Conservation (phyloP, 2,113 vertebrate genomes). For the Anhinga rufa region DNA sequence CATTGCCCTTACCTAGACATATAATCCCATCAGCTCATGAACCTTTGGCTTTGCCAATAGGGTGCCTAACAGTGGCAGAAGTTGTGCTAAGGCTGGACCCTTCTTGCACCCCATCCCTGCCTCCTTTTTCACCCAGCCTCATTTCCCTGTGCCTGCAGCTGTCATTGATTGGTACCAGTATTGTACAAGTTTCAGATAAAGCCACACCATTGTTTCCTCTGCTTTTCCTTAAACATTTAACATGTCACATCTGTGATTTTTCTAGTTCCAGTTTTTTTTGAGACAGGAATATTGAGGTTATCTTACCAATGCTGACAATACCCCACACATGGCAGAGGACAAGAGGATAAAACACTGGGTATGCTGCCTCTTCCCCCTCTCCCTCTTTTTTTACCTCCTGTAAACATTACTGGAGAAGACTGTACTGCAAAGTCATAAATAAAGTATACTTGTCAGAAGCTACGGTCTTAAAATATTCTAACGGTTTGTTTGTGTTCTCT, state of each 20-base stretch:
- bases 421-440: constrained; percentile 68
- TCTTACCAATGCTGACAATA: not conserved
- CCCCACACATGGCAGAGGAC: not conserved
- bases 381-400: not conserved
- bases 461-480: constrained; percentile 65
- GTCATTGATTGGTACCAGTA: not conserved
- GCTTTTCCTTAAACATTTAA: not conserved
- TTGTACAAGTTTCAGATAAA: not conserved
- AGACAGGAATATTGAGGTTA: not conserved
- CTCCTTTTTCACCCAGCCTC: not conserved
- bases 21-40: not conserved
- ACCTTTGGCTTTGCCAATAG: not conserved
- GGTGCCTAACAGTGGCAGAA: not conserved
- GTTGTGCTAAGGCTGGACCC: not conserved
- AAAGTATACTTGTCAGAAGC: constrained; percentile 72
- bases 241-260: not conserved
- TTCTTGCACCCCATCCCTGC: not conserved
- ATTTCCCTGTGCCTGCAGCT: not conserved
- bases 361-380: not conserved
- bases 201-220: not conserved
- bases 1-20: not conserved
- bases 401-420: constrained; percentile 46
- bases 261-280: not conserved
- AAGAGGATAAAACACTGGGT: not conserved
- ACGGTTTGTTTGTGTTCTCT: constrained; percentile 56